phyloP scores from a whole-genome alignment of 2,888 invertebrate genomes.

The Dasysyrphus tricinctus region DNA sequence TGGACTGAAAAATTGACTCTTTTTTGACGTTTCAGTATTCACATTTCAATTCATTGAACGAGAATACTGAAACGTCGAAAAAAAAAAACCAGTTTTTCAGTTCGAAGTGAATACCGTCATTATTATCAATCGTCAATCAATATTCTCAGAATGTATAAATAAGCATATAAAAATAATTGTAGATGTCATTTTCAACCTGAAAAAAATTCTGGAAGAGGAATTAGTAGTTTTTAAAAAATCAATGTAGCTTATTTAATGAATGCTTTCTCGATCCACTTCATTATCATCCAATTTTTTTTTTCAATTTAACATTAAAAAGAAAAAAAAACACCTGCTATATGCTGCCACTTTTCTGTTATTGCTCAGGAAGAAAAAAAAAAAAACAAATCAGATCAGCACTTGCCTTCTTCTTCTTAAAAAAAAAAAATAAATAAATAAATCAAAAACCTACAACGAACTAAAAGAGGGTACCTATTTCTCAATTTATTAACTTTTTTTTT shows the following conservation, averaged over 20 bases:
- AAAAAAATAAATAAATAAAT: constrained; percentile 10
- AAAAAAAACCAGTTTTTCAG: too few relatives aligned
- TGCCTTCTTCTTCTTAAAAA: background rate
- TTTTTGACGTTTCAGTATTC: too few relatives aligned
- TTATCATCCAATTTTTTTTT: background rate
- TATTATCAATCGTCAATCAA: too few relatives aligned
- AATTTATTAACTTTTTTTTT: constrained; percentile 36
- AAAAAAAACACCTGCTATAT: constrained; percentile 2
- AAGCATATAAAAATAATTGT: too few relatives aligned
- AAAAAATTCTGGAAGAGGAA: too few relatives aligned
- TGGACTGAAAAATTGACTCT: too few relatives aligned
- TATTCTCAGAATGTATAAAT: too few relatives aligned
- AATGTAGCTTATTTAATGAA: background rate
- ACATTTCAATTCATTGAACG: too few relatives aligned
- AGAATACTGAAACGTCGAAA: too few relatives aligned
- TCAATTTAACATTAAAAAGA: background rate
- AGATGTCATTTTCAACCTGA: too few relatives aligned
- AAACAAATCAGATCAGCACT: background rate
- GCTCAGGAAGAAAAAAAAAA: background rate
- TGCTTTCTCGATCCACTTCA: background rate
- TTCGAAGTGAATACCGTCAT: too few relatives aligned
- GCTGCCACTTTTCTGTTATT: background rate
- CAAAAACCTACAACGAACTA: constrained; percentile 3
- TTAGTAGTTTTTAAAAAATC: too few relatives aligned
- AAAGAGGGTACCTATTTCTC: constrained; percentile 35